phyloP scores from a whole-genome alignment of 1,140 invertebrate genomes.

The Drosophila mauritiana region DNA sequence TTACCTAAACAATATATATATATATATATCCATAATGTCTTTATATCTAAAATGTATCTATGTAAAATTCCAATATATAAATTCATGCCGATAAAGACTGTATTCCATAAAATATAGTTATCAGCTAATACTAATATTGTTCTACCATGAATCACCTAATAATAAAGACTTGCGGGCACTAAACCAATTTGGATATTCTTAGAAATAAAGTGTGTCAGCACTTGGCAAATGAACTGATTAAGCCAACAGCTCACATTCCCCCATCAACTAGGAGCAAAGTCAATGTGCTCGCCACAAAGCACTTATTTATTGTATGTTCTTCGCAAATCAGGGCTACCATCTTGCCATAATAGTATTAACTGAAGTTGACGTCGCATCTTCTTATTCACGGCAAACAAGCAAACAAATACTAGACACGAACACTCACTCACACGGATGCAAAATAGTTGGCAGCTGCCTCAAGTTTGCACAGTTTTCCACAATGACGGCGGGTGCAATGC shows the following conservation, averaged over 20 bases:
- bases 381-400: constrained; percentile 34
- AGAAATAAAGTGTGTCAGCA: constrained; percentile 33
- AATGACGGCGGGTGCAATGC: constrained; percentile 56
- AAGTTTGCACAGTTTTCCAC: constrained; percentile 50
- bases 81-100: constrained; percentile 1
- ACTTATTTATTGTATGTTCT: constrained; percentile 20
- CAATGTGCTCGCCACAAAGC: constrained; percentile 33
- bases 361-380: constrained; percentile 30
- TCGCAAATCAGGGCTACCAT: constrained; percentile 43
- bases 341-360: constrained; percentile 48
- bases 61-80: neutral
- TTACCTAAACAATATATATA: too few species aligned
- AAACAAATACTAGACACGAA: constrained; percentile 10
- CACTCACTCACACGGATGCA: constrained; percentile 63
- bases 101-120: neutral
- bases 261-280: constrained; percentile 12
- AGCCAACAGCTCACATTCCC: constrained; percentile 11
- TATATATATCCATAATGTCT: neutral
- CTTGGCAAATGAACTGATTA: constrained; percentile 20
- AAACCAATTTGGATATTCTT: constrained; percentile 29
- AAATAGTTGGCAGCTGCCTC: constrained; percentile 76
- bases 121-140: neutral
- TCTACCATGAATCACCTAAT: constrained; percentile 15
- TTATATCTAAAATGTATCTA: neutral
- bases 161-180: neutral